phyloP scores from a whole-genome alignment of 2,888 invertebrate genomes.

The Sericinus montela region DNA sequence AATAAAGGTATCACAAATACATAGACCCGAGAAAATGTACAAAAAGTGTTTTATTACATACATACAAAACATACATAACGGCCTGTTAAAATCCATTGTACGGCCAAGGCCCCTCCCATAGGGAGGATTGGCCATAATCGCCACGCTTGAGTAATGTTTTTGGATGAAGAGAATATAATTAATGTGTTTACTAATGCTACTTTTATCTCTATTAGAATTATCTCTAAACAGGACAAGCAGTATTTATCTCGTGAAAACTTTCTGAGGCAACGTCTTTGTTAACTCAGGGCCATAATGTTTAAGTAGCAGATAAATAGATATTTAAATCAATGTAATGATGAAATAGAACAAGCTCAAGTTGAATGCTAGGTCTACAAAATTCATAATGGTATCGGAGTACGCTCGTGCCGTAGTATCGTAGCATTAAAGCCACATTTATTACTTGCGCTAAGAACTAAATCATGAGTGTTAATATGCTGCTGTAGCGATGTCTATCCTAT shows the following conservation, averaged over 20 bases:
- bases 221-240: background rate
- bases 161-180: too few species aligned
- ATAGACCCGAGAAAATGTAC: too few species aligned
- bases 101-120: too few species aligned
- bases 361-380: conserved; percentile 45
- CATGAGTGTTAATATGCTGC: conserved; percentile 50
- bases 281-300: conserved; percentile 9
- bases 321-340: conserved; percentile 24
- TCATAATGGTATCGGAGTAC: conserved; percentile 51
- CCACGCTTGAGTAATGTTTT: too few species aligned
- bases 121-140: too few species aligned
- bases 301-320: conserved; percentile 20
- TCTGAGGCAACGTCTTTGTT: conserved; percentile 14
- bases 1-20: too few species aligned
- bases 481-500: background rate
- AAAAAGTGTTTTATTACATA: too few species aligned
- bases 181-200: too few species aligned
- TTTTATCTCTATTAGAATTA: too few species aligned
- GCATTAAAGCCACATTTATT: conserved; percentile 76
- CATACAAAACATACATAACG: too few species aligned
- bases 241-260: background rate
- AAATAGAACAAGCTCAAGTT: conserved; percentile 34
- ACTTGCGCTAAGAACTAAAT: conserved; percentile 60
- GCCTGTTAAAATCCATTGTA: too few species aligned
- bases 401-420: conserved; percentile 66